Base-by-base conservation (phyloP, 1,140 invertebrate genomes). In the Sinonovacula constricta region DNA sequence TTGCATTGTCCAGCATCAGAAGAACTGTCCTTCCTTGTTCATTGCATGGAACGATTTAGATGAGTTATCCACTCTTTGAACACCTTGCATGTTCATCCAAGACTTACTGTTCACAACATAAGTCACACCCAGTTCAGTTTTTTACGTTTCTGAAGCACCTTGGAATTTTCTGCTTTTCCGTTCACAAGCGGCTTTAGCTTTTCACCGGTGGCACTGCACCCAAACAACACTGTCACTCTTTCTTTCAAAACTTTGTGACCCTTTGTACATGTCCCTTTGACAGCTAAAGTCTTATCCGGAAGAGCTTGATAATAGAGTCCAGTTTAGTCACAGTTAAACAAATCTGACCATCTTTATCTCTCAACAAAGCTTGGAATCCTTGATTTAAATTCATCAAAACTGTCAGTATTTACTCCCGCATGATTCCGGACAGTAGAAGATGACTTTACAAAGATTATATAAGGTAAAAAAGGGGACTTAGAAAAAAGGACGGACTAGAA, bases 51-150 rank as follows among this genome's bases (percentile, higher is more conserved):
- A 59, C 24, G 53, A 45, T 85, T 84, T 53, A 72, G 59, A 14
- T 65, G 65, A 51, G 30, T 77, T 54, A 89, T 79, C 86, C 74
- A 87, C 33, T 82, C 68, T 45, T 60, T 80, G 72, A 90, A 91
- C n/a, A 87, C 62, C 28, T 81, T 72, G 18, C 65, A n/a, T 62
- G 18, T 62, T 86, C 81, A 86, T 84, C 83, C 77, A 84, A 3
- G 59, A 39, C 34, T 83, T 85, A 14, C 36, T 72, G 24, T 85
- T 85, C 14, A 15, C 24, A 5, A 31, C 12, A 26, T 76, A 85
- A 14, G 10, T 56, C 2, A 86, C 78, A 14, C 57, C 71, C 0
- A 84, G 68, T n/a, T n/a, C n/a, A n/a, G n/a, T n/a, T n/a, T n/a
- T 74, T 72, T 2, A 63, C 39, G 33, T 68, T 69, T 30, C 63